Base-by-base conservation (phyloP, 2,888 invertebrate genomes). In the Ophion ventricosus region DNA sequence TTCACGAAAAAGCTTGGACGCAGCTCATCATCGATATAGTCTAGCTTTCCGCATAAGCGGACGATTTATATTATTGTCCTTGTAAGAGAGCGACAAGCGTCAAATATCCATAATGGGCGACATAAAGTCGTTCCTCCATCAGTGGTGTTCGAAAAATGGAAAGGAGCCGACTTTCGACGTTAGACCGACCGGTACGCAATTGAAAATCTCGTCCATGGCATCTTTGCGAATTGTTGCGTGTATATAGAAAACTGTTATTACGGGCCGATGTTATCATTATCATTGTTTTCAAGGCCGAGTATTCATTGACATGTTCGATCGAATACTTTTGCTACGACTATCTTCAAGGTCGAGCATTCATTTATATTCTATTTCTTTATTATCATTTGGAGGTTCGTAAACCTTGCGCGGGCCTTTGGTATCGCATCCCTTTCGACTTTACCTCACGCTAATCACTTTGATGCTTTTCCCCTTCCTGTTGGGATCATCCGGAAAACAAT, bases 101-200 rank as follows among this genome's bases (percentile, higher is more conserved):
- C 49, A n/a, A 49, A 4, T 8, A 54, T 54, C 35, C 40, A 25
- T 20, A 8, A 95, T 95, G 95, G 94, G 94, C 78, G 97, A 97
- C 90, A 94, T 96, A n/a, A 99, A 99, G 93, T 96, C 97, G 3
- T 98, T 97, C 93, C 94, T 99, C 14, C 97, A 98, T 93, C 96
- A 97, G 84, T 99, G 97, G 97, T 97, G 98, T 91, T 95, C 96
- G 20, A 98, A 98, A 93, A 96, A 96, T 89, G 95, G 95, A 87
- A 91, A 96, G 3, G 96, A 96, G 25, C 98, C 98, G 0, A 93
- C 94, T 8, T 99, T 97, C 91, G 97, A 98, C 90, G 96, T 97
- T 82, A 95, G 97, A 59, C 96, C 96, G 23, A 97, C 98, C 88
- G 97, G 98, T 97, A 94, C 94, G 91, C 86, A 49, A 49, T 74